phyloP scores from a whole-genome alignment of 2,888 invertebrate species.

The Electrophaes corylata region DNA sequence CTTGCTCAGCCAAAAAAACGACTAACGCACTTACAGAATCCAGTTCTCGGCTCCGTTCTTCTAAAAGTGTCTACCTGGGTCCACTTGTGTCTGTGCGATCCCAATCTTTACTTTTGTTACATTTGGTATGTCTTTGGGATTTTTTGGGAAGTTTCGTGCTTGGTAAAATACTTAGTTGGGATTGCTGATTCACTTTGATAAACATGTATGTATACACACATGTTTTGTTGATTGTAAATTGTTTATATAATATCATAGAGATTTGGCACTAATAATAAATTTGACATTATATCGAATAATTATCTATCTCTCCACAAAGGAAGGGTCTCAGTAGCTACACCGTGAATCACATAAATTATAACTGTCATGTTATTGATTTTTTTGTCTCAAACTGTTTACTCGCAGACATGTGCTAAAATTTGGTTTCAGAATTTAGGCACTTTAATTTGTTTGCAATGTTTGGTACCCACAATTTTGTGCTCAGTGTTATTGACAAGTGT shows the following conservation, averaged over 20 bases:
- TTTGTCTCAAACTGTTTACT: constrained; percentile 69
- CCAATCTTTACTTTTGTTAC: constrained; percentile 48
- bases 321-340: constrained; percentile 69
- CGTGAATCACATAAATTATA: constrained; percentile 75
- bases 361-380: constrained; percentile 74
- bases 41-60: constrained; percentile 68
- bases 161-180: neutral
- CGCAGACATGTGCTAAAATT: constrained; percentile 67
- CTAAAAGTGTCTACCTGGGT: constrained; percentile 73
- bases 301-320: constrained; percentile 39
- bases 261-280: too few relatives aligned
- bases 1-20: constrained; percentile 65
- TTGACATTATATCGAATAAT: neutral
- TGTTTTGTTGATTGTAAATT: too few relatives aligned
- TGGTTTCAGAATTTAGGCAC: constrained; percentile 32
- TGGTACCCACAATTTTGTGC: constrained; percentile 27
- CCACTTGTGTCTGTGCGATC: constrained; percentile 68
- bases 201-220: too few relatives aligned
- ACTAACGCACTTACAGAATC: constrained; percentile 70
- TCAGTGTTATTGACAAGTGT: constrained; percentile 17
- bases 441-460: constrained; percentile 27
- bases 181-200: neutral
- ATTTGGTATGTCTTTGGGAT: constrained; percentile 39
- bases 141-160: constrained; percentile 1
- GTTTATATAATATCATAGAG: too few relatives aligned